Percentiles rank a stretch among this genome's conserved stretches.
Conservation (phyloP, 2,113 vertebrate species). For the Kobus ellipsiprymnus region DNA sequence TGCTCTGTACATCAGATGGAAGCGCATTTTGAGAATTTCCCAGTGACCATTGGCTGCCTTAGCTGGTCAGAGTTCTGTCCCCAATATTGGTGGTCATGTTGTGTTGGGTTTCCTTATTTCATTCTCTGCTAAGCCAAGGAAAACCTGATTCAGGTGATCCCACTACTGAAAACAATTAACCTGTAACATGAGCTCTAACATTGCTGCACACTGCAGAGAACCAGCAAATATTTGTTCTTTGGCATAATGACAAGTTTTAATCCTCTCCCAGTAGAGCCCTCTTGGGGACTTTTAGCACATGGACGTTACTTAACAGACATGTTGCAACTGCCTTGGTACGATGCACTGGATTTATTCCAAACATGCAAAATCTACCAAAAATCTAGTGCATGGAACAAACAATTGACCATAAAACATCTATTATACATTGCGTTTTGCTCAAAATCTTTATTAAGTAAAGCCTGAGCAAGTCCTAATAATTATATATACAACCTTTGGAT, state of each 20-base stretch:
- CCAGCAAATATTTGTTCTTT: slow-evolving; percentile 69
- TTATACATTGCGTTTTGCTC: not conserved
- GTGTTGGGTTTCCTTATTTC: slow-evolving; percentile 55
- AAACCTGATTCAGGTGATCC: slow-evolving; percentile 57
- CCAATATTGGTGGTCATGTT: slow-evolving; percentile 28
- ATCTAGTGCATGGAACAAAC: not conserved
- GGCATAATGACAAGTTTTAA: slow-evolving; percentile 62
- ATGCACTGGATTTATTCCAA: slow-evolving; percentile 58
- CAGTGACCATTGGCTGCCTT: not conserved
- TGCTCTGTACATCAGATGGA: not conserved
- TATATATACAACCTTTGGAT: not conserved
- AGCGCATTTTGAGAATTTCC: not conserved
- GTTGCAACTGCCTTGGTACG: slow-evolving; percentile 57
- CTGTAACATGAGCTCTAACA: slow-evolving; percentile 68
- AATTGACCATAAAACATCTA: not conserved
- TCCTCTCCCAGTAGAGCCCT: slow-evolving; percentile 60
- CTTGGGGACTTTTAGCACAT: slow-evolving; percentile 60
- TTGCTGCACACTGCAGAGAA: slow-evolving; percentile 35
- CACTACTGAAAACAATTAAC: slow-evolving; percentile 71
- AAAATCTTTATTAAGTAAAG: not conserved
- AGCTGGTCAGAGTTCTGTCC: not conserved
- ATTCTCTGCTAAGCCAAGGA: slow-evolving; percentile 62
- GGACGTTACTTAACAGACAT: slow-evolving; percentile 64
- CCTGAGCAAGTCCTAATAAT: not conserved
- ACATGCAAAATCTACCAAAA: slow-evolving; percentile 17